Evolutionary conservation across 2,797 vertebrate genomes (phyloP).

Genomic region (Parauchenoglanis punctatus): DNA sequence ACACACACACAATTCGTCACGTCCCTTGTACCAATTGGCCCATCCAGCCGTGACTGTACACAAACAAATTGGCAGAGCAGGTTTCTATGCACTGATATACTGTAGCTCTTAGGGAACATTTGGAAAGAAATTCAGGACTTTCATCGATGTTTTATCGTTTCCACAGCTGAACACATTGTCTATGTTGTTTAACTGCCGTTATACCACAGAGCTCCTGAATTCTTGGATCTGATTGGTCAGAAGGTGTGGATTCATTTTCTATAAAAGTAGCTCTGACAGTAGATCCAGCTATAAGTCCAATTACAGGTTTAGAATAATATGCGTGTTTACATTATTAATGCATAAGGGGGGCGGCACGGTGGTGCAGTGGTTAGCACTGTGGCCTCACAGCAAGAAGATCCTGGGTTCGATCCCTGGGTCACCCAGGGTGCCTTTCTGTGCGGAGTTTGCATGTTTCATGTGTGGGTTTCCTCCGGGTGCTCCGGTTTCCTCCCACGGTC

Average conservation of each 20-base stretch:
- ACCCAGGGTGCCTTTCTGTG: too few relatives aligned
- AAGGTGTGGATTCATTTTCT: neutral
- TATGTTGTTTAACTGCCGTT: neutral
- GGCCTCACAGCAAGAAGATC: too few relatives aligned
- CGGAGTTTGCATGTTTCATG: too few relatives aligned
- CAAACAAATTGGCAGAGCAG: slow-evolving; percentile 44
- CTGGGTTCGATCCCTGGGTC: too few relatives aligned
- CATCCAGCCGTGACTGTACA: slow-evolving; percentile 52
- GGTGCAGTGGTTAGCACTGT: too few relatives aligned
- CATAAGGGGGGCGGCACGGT: too few relatives aligned
- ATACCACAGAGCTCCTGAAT: neutral
- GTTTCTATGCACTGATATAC: slow-evolving; percentile 28
- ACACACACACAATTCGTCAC: slow-evolving; percentile 48
- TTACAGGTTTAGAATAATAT: neutral
- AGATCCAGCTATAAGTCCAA: neutral
- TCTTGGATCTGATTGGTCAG: neutral
- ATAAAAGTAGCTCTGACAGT: neutral
- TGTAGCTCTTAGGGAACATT: slow-evolving; percentile 21
- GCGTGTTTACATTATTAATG: too few relatives aligned
- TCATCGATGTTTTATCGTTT: neutral
- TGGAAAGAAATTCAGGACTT: neutral
- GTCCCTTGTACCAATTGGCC: slow-evolving; percentile 35
- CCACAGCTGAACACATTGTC: neutral
- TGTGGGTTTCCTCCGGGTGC: too few relatives aligned
- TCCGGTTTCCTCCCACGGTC: too few relatives aligned